phyloP scores from a whole-genome alignment of 2,797 vertebrate species.

The Spinus pinus region DNA sequence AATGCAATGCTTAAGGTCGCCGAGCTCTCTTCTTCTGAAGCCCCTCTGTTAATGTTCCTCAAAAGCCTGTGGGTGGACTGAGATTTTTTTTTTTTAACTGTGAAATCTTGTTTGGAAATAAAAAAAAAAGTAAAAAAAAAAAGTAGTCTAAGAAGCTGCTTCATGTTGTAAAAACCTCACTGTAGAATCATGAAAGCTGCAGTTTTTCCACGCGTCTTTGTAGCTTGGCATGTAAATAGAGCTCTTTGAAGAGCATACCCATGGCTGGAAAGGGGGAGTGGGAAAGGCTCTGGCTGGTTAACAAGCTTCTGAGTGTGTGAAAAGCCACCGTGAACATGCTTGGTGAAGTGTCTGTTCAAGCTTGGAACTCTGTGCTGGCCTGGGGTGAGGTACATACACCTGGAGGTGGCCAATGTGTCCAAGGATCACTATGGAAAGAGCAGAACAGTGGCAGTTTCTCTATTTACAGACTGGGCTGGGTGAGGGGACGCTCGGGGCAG shows the following conservation, averaged over 20 bases:
- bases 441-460: neutral
- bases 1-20: neutral
- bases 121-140: neutral
- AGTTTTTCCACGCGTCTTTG: slow-evolving; percentile 39
- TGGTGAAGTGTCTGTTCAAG: neutral
- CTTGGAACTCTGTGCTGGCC: neutral
- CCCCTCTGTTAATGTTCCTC: neutral
- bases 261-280: neutral
- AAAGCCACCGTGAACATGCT: neutral
- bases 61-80: neutral
- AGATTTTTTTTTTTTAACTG: neutral
- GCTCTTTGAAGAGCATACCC: slow-evolving; percentile 34
- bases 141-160: neutral
- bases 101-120: slow-evolving; percentile 8
- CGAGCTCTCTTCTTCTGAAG: neutral
- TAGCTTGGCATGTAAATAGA: slow-evolving; percentile 61
- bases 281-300: neutral
- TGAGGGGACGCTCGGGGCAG: rapidly evolving
- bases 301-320: neutral
- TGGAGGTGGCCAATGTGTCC: rapidly evolving
- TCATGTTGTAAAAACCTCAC: slow-evolving; percentile 36
- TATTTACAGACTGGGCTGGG: neutral
- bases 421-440: neutral
- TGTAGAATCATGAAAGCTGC: slow-evolving; percentile 48
- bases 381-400: neutral